Evolutionary conservation across 2,797 vertebrate genomes (phyloP).

Genomic region (Syngnathus acus): DNA sequence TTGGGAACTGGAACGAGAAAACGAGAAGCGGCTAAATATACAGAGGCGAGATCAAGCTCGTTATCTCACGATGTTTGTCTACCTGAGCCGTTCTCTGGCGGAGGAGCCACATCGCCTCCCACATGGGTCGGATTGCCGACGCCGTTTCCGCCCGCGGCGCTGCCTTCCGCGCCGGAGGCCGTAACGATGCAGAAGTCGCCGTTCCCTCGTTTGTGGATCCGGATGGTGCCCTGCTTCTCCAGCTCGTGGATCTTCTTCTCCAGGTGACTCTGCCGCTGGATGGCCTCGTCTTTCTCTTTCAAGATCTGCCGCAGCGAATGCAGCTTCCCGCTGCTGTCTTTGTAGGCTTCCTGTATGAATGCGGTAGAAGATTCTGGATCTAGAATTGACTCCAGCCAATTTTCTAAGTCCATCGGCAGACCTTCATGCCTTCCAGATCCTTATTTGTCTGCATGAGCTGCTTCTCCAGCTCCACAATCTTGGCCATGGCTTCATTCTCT

Average conservation of each 20-base stretch:
- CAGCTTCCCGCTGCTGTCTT: slow-evolving; percentile 84
- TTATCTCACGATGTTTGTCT: background rate
- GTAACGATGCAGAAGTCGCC: slow-evolving; percentile 71
- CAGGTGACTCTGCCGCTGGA: slow-evolving; percentile 78
- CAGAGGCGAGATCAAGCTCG: background rate
- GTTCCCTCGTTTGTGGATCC: slow-evolving; percentile 73
- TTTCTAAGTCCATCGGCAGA: slow-evolving; percentile 36
- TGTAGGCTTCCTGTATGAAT: slow-evolving; percentile 79
- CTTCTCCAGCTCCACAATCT: slow-evolving; percentile 94
- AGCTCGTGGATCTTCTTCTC: slow-evolving; percentile 76
- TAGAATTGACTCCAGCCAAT: too few species aligned
- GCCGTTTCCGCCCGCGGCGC: slow-evolving; percentile 12
- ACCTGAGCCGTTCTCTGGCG: slow-evolving; percentile 53
- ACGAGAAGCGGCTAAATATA: background rate
- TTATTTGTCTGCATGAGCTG: slow-evolving; percentile 91
- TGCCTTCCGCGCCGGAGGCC: slow-evolving; percentile 21
- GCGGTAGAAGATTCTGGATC: too few species aligned
- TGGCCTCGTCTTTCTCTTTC: slow-evolving; percentile 91
- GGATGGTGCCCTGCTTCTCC: slow-evolving; percentile 74
- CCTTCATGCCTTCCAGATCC: slow-evolving; percentile 86
- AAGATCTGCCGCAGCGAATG: slow-evolving; percentile 81
- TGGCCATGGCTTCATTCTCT: slow-evolving; percentile 95
- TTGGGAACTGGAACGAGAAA: slow-evolving; percentile 71
- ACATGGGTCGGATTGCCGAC: slow-evolving; percentile 30
- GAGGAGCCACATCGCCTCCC: slow-evolving; percentile 49